Conservation (phyloP, 2,797 vertebrate genomes). For the Mus caroli region DNA sequence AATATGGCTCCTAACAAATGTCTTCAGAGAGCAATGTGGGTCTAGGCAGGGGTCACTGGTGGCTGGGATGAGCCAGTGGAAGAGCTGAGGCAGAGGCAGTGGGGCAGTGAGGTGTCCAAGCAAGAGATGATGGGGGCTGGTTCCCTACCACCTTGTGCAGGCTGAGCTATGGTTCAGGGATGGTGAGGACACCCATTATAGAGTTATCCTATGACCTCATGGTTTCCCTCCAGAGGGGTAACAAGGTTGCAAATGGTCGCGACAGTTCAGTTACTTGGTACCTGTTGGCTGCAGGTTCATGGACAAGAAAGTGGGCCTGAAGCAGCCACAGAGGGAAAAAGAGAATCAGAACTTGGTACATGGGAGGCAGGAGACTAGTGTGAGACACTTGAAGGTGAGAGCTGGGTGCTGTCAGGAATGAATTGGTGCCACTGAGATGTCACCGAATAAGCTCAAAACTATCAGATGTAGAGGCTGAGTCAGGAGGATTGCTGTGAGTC, state of each 20-base stretch:
- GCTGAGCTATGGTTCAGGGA: background rate
- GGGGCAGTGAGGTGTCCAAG: accelerated
- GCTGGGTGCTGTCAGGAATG: background rate
- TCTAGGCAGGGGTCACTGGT: accelerated
- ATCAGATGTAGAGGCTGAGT: background rate
- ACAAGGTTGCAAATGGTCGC: too few relatives aligned
- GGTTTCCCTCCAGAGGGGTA: accelerated
- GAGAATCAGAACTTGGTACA: background rate
- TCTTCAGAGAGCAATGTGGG: background rate
- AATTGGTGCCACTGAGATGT: background rate
- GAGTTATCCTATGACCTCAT: background rate
- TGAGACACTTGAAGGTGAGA: background rate
- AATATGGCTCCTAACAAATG: background rate
- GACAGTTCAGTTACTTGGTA: background rate
- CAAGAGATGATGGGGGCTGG: accelerated
- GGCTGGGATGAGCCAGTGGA: background rate
- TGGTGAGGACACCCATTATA: background rate
- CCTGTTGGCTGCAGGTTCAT: background rate
- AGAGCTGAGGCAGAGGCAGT: background rate
- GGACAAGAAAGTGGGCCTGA: background rate
- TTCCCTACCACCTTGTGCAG: background rate
- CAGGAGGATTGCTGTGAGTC: background rate
- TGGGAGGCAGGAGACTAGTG: background rate
- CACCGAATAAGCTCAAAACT: background rate
- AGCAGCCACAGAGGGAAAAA: background rate